Conservation (phyloP, 2,888 invertebrate species). For the Dioctria linearis region DNA sequence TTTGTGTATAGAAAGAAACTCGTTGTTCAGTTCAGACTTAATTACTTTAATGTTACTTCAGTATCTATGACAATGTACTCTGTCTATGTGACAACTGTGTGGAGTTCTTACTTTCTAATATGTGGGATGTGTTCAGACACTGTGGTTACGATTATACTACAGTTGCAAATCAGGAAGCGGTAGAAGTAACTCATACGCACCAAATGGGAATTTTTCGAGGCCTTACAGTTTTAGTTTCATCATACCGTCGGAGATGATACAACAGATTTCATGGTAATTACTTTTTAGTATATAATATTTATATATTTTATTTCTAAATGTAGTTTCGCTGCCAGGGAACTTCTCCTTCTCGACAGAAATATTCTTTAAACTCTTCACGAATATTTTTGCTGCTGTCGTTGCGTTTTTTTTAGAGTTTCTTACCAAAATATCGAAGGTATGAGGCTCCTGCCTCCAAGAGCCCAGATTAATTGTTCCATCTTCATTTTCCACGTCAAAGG, state of each 20-base stretch:
- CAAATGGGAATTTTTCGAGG: not conserved
- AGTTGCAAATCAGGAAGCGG: not conserved
- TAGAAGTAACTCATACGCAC: not conserved
- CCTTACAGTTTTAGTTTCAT: not conserved
- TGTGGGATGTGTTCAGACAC: too few species aligned
- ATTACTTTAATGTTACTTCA: too few species aligned
- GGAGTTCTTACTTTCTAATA: too few species aligned
- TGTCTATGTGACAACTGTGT: too few species aligned
- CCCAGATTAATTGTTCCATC: not conserved
- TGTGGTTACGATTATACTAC: too few species aligned
- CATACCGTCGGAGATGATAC: not conserved
- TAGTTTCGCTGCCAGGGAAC: not conserved
- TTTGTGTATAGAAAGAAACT: too few species aligned
- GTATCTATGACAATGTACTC: too few species aligned
- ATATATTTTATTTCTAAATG: not conserved
- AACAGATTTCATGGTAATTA: not conserved
- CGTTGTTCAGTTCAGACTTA: too few species aligned
- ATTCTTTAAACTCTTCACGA: not conserved
- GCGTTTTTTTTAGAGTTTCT: not conserved
- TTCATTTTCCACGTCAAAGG: constrained; percentile 1
- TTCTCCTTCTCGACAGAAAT: not conserved
- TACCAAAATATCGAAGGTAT: not conserved
- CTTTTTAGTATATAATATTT: not conserved
- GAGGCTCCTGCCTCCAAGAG: not conserved
- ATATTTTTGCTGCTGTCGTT: not conserved